A percentile compares a stretch with the other conserved stretches of the same genome.
Conservation (phyloP, 2,888 invertebrate genomes). For the Suillia variegata region DNA sequence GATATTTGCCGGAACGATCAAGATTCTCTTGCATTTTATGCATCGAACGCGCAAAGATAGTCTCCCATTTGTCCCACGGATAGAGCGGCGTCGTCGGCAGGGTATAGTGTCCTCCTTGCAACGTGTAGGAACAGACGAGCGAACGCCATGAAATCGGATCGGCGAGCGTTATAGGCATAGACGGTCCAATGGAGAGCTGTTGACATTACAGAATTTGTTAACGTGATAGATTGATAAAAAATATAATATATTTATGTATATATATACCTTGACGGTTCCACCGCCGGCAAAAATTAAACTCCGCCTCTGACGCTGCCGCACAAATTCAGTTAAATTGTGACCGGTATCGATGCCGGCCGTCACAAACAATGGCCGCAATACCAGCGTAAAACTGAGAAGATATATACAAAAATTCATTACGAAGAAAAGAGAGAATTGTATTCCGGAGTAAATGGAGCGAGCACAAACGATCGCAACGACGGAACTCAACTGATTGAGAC, state of each 20-base stretch:
- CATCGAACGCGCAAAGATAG: constrained; percentile 43
- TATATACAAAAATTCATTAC: no score
- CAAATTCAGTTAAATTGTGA: constrained; percentile 32
- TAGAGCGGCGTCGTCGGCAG: constrained; percentile 47
- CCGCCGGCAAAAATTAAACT: constrained; percentile 38
- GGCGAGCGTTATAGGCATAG: constrained; percentile 41
- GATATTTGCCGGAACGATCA: constrained; percentile 32
- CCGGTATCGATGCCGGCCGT: constrained; percentile 16
- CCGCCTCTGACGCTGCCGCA: constrained; percentile 33
- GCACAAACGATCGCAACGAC: no score
- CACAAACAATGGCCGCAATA: neutral
- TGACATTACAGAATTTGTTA: neutral
- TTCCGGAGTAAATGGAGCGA: no score
- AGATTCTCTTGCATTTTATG: constrained; percentile 31
- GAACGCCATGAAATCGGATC: constrained; percentile 52
- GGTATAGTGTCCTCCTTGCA: constrained; percentile 50
- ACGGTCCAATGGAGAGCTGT: constrained; percentile 42
- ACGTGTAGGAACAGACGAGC: constrained; percentile 37
- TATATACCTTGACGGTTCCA: constrained; percentile 39
- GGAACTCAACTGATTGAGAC: constrained; percentile 9
- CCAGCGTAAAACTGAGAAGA: constrained; percentile 7
- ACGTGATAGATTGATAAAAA: no score
- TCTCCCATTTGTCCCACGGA: constrained; percentile 56
- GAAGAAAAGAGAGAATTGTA: no score
- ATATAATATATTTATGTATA: no score